Evolutionary conservation across 2,797 vertebrate species (phyloP).

Genomic region (Pangasius larnaudii): DNA sequence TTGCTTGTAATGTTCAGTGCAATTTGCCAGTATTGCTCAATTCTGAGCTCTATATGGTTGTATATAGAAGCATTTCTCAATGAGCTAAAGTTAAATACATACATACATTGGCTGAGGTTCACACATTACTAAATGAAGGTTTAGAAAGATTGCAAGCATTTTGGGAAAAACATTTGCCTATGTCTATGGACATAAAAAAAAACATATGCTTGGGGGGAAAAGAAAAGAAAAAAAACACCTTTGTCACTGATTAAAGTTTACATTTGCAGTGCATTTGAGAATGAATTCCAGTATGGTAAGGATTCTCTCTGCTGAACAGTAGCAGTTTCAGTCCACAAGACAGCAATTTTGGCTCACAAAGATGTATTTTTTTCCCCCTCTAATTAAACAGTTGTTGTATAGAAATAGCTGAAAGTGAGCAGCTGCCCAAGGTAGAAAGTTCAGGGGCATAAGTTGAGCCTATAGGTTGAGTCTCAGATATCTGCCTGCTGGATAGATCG

Average conservation of each 20-base stretch:
- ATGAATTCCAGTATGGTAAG: not conserved
- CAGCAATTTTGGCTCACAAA: not conserved
- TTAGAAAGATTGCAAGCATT: not conserved
- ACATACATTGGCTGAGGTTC: not conserved
- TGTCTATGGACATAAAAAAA: no score
- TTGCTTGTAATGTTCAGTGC: slow-evolving; percentile 47
- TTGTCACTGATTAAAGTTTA: not conserved
- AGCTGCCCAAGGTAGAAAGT: not conserved
- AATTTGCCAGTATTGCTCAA: slow-evolving; percentile 7
- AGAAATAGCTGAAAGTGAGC: not conserved
- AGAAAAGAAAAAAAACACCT: not conserved
- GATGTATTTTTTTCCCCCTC: not conserved
- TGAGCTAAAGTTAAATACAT: not conserved
- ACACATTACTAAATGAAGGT: not conserved
- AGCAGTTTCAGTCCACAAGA: not conserved
- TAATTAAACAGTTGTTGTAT: not conserved
- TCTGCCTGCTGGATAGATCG: not conserved
- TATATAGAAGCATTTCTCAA: not conserved
- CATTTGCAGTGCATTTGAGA: not conserved
- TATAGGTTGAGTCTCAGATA: not conserved
- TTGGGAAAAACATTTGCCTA: not conserved
- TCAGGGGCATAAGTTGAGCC: not conserved
- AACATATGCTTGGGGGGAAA: not conserved
- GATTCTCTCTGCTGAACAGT: not conserved
- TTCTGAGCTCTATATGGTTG: not conserved